phyloP scores from a whole-genome alignment of 2,888 invertebrate genomes.

The Alviniconcha strummeri region DNA sequence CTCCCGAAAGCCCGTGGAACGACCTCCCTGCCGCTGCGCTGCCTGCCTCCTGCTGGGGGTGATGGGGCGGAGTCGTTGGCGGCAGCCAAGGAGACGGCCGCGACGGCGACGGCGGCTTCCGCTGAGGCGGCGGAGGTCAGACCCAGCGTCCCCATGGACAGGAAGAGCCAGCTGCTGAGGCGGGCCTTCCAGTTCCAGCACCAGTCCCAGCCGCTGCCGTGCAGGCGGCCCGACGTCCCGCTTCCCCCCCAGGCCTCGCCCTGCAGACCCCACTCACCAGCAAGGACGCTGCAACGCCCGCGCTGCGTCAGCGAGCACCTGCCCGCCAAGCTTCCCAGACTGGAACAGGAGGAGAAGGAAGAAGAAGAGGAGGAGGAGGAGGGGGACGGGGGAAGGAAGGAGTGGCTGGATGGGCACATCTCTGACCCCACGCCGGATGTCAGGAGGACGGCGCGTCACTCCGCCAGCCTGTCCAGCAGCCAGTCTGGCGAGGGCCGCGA shows the following conservation, averaged over 20 bases:
- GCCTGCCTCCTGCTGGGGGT: neutral
- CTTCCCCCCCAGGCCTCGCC: neutral
- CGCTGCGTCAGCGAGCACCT: constrained; percentile 6
- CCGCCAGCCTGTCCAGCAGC: neutral
- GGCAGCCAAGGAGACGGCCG: neutral
- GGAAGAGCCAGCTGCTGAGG: neutral
- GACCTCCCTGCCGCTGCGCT: neutral
- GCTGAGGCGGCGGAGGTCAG: neutral
- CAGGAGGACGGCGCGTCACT: neutral
- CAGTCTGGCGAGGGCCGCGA: constrained; percentile 13
- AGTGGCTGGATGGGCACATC: constrained; percentile 5
- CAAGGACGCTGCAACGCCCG: too few relatives aligned
- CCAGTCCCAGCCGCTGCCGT: neutral
- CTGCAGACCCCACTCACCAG: neutral
- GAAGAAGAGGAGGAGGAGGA: neutral
- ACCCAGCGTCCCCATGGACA: constrained; percentile 5
- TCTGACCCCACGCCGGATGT: constrained; percentile 11
- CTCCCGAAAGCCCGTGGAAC: constrained; percentile 38
- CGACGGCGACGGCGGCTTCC: neutral
- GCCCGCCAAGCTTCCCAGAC: neutral
- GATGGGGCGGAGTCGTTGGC: neutral
- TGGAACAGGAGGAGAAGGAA: neutral
- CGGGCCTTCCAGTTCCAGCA: neutral
- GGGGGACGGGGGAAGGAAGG: neutral
- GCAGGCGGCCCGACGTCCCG: neutral